phyloP scores from a whole-genome alignment of 1,140 invertebrate species.

The Papilio xuthus region DNA sequence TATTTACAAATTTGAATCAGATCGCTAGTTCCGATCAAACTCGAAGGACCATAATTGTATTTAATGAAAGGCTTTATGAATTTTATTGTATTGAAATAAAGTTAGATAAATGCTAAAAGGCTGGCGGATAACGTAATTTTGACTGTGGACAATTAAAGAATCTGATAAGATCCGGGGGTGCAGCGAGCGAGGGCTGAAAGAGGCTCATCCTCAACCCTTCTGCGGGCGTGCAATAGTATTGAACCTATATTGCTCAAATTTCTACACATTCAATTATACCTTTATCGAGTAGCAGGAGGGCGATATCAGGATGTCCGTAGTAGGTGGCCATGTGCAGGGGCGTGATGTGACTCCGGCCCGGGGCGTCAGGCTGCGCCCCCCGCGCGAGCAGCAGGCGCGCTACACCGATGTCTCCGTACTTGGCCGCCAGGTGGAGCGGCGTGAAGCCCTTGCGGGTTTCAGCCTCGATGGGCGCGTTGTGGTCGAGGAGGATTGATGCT shows the following conservation, averaged over 20 bases:
- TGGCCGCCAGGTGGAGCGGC: slow-evolving; percentile 97
- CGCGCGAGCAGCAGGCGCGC: slow-evolving; percentile 92
- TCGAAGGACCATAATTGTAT: background rate
- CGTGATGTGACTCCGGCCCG: slow-evolving; percentile 98
- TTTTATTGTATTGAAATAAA: too few relatives aligned
- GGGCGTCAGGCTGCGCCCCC: slow-evolving; percentile 95
- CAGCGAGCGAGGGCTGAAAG: too few relatives aligned
- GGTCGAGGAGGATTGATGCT: slow-evolving; percentile 94
- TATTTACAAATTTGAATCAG: background rate
- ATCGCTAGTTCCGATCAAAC: background rate
- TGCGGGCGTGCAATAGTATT: too few relatives aligned
- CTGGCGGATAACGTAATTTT: too few relatives aligned
- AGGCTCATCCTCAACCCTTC: too few relatives aligned
- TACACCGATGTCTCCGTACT: slow-evolving; percentile 97
- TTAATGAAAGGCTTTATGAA: too few relatives aligned
- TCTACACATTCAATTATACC: too few relatives aligned
- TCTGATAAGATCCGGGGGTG: too few relatives aligned
- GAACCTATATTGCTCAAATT: too few relatives aligned
- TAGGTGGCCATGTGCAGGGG: slow-evolving; percentile 98
- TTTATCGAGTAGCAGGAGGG: slow-evolving; percentile 94
- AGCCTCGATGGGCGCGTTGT: slow-evolving; percentile 94
- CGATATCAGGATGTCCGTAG: slow-evolving; percentile 97
- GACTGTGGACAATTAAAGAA: too few relatives aligned
- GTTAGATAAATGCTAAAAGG: too few relatives aligned
- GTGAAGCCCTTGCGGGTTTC: slow-evolving; percentile 99